Base-by-base conservation (phyloP, 2,888 invertebrate species). In the Podotricha telesiphe region DNA sequence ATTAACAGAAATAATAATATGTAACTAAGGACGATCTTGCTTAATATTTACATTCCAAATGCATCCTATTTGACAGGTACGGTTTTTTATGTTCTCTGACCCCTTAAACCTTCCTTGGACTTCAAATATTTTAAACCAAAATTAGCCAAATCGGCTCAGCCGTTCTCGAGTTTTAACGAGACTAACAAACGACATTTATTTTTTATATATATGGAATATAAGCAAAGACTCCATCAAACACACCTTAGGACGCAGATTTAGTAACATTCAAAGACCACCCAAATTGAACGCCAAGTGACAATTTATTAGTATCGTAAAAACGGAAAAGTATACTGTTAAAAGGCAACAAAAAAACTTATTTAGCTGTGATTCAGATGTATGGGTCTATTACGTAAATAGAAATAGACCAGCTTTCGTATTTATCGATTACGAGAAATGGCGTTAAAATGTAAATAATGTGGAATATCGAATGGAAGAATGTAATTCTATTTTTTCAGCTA, bases 221-320 rank as follows among this genome's bases (percentile, higher is more conserved):
- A 50, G 20, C 50, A 50, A 13, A 50, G 15, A 13, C 5, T 5
- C 28, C 28, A 51, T 22, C 15, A 56, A 17, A 37, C 11, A 37
- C 37, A 37, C 19, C 15, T 40, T 34, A 8, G 37, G 8, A 15
- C 13, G 20, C 45, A 47, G 45, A 5, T 42, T n/a, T n/a, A 65
- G 55, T 45, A 15, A 17, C 4, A 28, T 20, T 15, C 17, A 10
- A 19, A 37, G 67, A 62, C 67, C 67, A 67, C 67, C 67, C 67
- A 67, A n/a, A 51, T 45, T n/a, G 61, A 45, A n/a, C 0, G 17
- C 40, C 17, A 59, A 65, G 17, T 17, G 51, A 59, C 17, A 20
- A 53, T 67, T 67, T 55, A 55, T 37, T 67, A 13, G 62, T 50
- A 62, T 67, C 67, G 53, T 67, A 67, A 67, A 67, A 47, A 53